Evolutionary conservation across 2,113 vertebrate species (phyloP).

Genomic region (Panthera uncia): DNA sequence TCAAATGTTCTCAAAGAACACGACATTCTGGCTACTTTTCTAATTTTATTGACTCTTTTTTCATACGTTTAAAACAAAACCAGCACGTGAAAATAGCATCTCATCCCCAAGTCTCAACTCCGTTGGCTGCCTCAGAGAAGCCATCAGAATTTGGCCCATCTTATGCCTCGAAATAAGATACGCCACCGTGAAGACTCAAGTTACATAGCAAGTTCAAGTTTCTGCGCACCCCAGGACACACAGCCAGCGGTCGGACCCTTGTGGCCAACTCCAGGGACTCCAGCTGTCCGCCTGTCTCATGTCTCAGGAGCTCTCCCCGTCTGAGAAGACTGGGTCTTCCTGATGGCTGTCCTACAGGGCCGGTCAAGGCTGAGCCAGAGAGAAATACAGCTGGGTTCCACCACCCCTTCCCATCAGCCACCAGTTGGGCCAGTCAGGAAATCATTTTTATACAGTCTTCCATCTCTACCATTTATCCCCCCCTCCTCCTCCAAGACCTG

Average conservation of each 20-base stretch:
- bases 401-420: not conserved
- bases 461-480: not conserved
- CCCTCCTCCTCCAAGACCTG: not conserved
- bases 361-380: not conserved
- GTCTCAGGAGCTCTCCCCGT: not conserved
- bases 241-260: not conserved
- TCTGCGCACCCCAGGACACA: not conserved
- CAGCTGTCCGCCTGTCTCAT: not conserved
- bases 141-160: not conserved
- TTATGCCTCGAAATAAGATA: not conserved
- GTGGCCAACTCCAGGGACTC: not conserved
- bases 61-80: slow-evolving; percentile 45
- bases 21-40: not conserved
- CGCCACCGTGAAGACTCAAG: not conserved
- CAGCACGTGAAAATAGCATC: not conserved
- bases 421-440: not conserved
- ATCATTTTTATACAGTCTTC: not conserved
- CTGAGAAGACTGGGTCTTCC: not conserved
- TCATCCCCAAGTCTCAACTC: not conserved
- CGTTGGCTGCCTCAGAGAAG: not conserved
- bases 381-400: not conserved
- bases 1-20: slow-evolving; percentile 14
- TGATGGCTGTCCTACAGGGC: not conserved
- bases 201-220: not conserved
- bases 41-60: slow-evolving; percentile 67